Evolutionary conservation across 2,113 vertebrate genomes (phyloP).

Genomic region (Bolborhynchus lineola): DNA sequence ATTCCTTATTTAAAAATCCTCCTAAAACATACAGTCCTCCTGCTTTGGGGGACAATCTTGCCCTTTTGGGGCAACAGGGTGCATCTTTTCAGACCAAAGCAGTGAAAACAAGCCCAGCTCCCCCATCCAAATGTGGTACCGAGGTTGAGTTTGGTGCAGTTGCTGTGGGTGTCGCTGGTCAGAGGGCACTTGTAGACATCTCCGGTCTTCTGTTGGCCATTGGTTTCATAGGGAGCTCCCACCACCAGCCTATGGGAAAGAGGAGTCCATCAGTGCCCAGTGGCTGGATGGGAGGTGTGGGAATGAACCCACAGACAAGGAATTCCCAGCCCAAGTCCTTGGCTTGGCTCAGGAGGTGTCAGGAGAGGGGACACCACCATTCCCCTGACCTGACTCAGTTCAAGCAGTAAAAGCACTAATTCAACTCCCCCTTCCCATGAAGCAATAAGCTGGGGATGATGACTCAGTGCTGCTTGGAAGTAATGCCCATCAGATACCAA

Average conservation of each 20-base stretch:
- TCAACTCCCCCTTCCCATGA: not conserved
- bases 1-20: not conserved
- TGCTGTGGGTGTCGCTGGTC: conserved; percentile 74
- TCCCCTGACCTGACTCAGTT: not conserved
- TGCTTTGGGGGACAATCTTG: fast-evolving
- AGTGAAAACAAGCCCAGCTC: not conserved
- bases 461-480: not conserved
- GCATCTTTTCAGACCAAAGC: not conserved
- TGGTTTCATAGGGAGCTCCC: conserved; percentile 92
- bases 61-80: not conserved
- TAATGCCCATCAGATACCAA: not conserved
- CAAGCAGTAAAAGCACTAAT: not conserved
- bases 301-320: not conserved
- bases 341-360: fast-evolving
- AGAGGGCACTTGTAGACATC: conserved; percentile 94
- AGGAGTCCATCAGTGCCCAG: not conserved
- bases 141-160: conserved; percentile 94
- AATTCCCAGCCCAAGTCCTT: not conserved
- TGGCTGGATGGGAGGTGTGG: fast-evolving
- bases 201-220: conserved; percentile 91
- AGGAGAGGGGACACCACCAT: fast-evolving
- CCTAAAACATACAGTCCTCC: not conserved
- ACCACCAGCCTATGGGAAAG: conserved; percentile 86
- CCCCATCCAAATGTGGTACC: conserved; percentile 64
- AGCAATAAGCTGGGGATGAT: not conserved